Conservation (phyloP, 92 coral and sea anemone species). For the Zoanthus sociatus region DNA sequence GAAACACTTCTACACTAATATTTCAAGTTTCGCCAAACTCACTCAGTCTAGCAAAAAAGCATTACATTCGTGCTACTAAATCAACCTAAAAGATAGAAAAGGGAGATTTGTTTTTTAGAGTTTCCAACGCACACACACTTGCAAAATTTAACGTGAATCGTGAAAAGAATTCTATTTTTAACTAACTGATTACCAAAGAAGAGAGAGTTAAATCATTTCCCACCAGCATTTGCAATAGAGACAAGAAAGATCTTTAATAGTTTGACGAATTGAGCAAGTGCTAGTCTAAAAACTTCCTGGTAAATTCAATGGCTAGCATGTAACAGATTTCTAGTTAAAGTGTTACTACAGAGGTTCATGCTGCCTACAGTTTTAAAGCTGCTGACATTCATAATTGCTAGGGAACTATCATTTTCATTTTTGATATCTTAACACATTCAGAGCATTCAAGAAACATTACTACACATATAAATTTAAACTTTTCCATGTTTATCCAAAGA, state of each 20-base stretch:
- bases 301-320: not conserved
- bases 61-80: no score
- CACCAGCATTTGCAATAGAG: no score
- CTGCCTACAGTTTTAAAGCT: not conserved
- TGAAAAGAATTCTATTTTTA: no score
- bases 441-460: not conserved
- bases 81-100: no score
- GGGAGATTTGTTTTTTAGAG: no score
- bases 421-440: not conserved
- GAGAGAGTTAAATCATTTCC: no score
- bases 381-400: not conserved
- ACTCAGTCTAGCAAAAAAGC: not conserved
- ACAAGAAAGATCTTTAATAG: no score
- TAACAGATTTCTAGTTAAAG: not conserved
- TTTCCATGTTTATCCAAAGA: not conserved
- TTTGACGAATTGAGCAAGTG: no score
- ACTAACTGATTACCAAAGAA: no score
- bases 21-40: not conserved
- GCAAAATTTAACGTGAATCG: no score
- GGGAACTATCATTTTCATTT: not conserved
- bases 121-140: no score
- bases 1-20: not conserved
- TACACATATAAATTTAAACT: not conserved
- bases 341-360: not conserved
- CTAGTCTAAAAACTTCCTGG: no score